A percentile compares a stretch with the other conserved stretches of the same genome.
These are phyloP conservation scores for Dipodomys stephensi DNA, from an alignment of 2,113 vertebrate genomes.

Conservation along the genomic window DNA sequence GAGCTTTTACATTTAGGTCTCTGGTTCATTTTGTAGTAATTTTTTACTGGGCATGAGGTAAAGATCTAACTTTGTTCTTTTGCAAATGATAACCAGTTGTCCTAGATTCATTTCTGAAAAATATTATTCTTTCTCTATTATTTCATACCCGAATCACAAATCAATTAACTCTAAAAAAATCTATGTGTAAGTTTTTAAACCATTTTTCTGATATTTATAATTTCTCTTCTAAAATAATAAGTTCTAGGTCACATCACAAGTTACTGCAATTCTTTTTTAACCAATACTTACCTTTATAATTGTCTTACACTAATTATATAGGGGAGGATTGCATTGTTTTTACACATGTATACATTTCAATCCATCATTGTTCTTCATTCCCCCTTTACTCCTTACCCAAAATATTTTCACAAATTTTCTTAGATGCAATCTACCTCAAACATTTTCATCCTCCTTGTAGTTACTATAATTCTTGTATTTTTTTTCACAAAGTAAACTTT, in stretches of 20 bases:
- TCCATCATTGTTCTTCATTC: too few species aligned
- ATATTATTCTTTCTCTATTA: not conserved
- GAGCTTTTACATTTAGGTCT: conserved; percentile 21
- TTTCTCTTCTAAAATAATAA: conserved; percentile 39
- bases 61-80: conserved; percentile 6
- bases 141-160: conserved; percentile 11
- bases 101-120: conserved; percentile 32
- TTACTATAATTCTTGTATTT: too few species aligned
- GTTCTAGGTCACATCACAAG: not conserved
- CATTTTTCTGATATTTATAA: not conserved
- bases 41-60: not conserved
- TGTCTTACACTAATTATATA: too few species aligned
- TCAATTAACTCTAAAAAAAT: not conserved
- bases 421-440: too few species aligned
- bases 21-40: not conserved
- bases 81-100: not conserved
- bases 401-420: too few species aligned
- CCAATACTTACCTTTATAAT: too few species aligned
- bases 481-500: too few species aligned
- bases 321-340: too few species aligned
- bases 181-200: conserved; percentile 3
- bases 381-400: too few species aligned
- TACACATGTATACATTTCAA: too few species aligned
- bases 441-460: too few species aligned
- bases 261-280: conserved; percentile 31